Conservation (phyloP, 1,140 invertebrate species). For the Paraescarpia echinospica region DNA sequence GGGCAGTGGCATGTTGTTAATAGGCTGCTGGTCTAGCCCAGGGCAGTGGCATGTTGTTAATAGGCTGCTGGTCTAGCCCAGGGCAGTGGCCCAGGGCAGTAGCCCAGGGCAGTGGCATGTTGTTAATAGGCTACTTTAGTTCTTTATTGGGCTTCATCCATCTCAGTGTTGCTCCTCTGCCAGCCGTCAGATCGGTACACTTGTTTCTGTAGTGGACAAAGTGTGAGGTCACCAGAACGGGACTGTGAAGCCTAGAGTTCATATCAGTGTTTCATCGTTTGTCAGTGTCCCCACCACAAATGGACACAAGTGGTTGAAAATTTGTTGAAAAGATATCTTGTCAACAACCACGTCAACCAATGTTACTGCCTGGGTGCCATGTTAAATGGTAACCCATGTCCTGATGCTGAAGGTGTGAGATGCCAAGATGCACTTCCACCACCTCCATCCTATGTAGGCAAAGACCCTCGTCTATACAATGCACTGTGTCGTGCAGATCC, state of each 20-base stretch:
- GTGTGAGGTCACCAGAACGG: neutral
- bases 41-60: neutral
- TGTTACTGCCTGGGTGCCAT: neutral
- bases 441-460: too few species aligned
- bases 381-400: too few species aligned
- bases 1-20: neutral
- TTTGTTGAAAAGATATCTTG: neutral
- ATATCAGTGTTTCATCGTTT: neutral
- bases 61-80: neutral
- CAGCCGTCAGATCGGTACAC: neutral
- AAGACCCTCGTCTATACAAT: too few species aligned
- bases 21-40: neutral
- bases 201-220: neutral
- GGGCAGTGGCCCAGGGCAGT: too few species aligned
- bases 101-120: too few species aligned
- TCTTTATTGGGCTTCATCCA: neutral
- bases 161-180: neutral
- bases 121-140: neutral
- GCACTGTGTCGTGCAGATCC: too few species aligned
- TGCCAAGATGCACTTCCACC: too few species aligned
- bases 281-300: neutral
- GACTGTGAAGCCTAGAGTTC: too few species aligned
- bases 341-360: neutral
- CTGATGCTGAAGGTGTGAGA: too few species aligned
- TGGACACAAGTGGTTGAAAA: neutral